These are phyloP conservation scores for Conchocele bisecta DNA, from an alignment of 2,888 invertebrate species.

Conservation along the genomic window DNA sequence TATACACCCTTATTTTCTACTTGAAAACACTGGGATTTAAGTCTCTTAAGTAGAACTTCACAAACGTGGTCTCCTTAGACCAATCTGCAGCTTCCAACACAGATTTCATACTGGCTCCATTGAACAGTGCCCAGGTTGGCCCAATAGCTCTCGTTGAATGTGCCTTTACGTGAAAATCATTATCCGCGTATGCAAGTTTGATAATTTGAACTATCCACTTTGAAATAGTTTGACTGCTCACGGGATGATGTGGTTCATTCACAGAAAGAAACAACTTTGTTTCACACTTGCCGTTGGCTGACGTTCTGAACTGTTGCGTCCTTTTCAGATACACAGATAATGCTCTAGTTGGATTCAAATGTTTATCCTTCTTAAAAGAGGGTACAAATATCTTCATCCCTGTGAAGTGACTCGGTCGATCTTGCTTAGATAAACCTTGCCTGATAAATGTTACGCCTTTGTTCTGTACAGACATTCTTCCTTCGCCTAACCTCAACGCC, in stretches of 20 bases:
- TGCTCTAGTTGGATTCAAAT: slow-evolving; percentile 15
- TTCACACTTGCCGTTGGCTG: not conserved
- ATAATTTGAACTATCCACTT: slow-evolving; percentile 29
- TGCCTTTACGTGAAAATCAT: slow-evolving; percentile 1
- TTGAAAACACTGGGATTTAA: not conserved
- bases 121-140: slow-evolving; percentile 29
- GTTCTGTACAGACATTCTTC: slow-evolving; percentile 12
- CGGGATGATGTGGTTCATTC: not conserved
- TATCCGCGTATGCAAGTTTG: slow-evolving; percentile 25
- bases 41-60: slow-evolving; percentile 12
- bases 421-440: slow-evolving; percentile 17
- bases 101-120: slow-evolving; percentile 11
- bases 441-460: slow-evolving; percentile 25
- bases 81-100: slow-evolving; percentile 32
- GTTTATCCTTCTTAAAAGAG: slow-evolving; percentile 15
- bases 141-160: slow-evolving; percentile 16
- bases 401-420: slow-evolving; percentile 17
- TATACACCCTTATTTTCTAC: not conserved
- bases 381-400: slow-evolving; percentile 24
- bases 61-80: slow-evolving; percentile 17
- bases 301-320: not conserved
- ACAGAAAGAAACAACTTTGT: slow-evolving; percentile 17
- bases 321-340: not conserved
- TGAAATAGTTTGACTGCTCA: slow-evolving; percentile 22
- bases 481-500: slow-evolving; percentile 24